Conservation (phyloP, 2,797 vertebrate genomes). For the Manis javanica region DNA sequence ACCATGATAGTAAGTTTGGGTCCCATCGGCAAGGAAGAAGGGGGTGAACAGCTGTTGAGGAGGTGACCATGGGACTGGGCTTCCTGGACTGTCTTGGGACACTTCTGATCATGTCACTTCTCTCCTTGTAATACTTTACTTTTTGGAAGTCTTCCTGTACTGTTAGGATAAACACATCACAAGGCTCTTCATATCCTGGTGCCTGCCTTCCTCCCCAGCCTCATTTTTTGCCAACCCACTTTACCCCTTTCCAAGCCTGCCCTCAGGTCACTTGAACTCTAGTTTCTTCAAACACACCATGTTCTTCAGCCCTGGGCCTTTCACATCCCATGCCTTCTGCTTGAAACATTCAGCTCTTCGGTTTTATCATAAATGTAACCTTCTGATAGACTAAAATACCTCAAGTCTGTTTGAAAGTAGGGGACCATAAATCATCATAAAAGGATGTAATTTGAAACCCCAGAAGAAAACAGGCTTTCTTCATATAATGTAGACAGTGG, state of each 20-base stretch:
- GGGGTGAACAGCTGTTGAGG: neutral
- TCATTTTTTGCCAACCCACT: neutral
- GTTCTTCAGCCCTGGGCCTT: neutral
- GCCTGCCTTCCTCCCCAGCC: neutral
- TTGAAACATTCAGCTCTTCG: neutral
- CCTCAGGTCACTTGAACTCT: neutral
- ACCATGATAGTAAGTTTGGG: neutral
- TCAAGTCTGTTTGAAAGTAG: constrained; percentile 25
- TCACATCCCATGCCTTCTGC: neutral
- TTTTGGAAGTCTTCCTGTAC: neutral
- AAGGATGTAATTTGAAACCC: constrained; percentile 36
- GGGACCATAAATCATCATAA: neutral
- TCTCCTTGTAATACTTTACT: neutral
- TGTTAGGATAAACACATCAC: neutral
- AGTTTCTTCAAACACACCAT: neutral
- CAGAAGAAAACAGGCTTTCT: constrained; percentile 31
- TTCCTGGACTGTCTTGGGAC: neutral
- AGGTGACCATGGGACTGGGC: neutral
- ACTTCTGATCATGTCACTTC: neutral
- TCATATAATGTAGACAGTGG: neutral
- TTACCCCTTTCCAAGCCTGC: neutral
- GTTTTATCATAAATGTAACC: neutral
- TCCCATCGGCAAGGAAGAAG: neutral
- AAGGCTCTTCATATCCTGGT: neutral
- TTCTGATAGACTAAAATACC: neutral